phyloP scores from a whole-genome alignment of 2,797 vertebrate species.

The Betta splendens region DNA sequence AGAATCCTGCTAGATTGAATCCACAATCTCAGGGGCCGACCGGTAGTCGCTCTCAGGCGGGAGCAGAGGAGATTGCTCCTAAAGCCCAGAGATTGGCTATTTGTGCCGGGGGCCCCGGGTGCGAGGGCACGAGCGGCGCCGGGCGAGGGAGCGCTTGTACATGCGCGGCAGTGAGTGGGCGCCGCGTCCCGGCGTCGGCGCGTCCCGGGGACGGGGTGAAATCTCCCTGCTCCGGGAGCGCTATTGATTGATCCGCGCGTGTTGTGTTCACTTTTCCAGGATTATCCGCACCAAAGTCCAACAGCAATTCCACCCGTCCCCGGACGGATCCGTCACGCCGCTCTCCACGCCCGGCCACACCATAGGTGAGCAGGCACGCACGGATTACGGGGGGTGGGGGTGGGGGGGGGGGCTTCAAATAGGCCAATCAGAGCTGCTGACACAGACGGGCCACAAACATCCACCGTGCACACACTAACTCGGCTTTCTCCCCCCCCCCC shows the following conservation, averaged over 20 bases:
- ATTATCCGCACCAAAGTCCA: conserved; percentile 99
- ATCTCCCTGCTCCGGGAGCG: conserved; percentile 60
- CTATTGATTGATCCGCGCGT: conserved; percentile 75
- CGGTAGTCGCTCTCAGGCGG: conserved; percentile 71
- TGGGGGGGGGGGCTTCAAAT: conserved; percentile 34
- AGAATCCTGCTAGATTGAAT: conserved; percentile 84
- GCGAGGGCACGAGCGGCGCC: conserved; percentile 58
- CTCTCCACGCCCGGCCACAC: conserved; percentile 95
- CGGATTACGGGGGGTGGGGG: conserved; percentile 20
- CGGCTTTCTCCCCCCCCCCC: conserved; percentile 63
- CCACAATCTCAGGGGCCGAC: conserved; percentile 75
- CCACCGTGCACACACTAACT: conserved; percentile 35
- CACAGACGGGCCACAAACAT: not conserved
- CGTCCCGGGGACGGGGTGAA: conserved; percentile 61
- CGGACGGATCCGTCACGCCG: conserved; percentile 89
- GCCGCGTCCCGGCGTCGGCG: conserved; percentile 59
- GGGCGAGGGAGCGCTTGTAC: conserved; percentile 66
- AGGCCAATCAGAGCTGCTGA: conserved; percentile 8
- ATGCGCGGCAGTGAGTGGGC: conserved; percentile 68
- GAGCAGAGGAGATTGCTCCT: conserved; percentile 72
- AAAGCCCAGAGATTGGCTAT: conserved; percentile 81
- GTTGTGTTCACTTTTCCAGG: conserved; percentile 82
- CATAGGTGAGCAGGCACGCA: conserved; percentile 86
- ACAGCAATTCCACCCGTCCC: conserved; percentile 98
- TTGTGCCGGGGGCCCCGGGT: conserved; percentile 72